A percentile compares a stretch with the other conserved stretches of the same genome.
Evolutionary conservation across 2,797 vertebrate species (phyloP).

Genomic region (Syngnathus rostellatus): DNA sequence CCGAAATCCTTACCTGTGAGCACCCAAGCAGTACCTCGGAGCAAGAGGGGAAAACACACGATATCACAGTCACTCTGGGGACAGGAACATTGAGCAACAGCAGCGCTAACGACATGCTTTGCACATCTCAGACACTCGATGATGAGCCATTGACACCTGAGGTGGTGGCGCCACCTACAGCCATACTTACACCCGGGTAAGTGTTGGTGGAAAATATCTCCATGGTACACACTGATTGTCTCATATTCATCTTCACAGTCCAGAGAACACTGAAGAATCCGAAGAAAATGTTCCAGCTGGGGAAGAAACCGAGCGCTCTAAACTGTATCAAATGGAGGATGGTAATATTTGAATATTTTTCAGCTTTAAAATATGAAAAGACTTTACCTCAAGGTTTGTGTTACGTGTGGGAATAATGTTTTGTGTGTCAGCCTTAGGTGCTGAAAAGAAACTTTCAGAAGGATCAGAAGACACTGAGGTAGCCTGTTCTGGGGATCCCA

Average conservation of each 20-base stretch:
- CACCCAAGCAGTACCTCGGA: conserved; percentile 1
- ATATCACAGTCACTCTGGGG: conserved; percentile 7
- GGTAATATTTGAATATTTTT: conserved; percentile 25
- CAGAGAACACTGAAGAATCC: conserved; percentile 37
- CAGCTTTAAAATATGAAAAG: not conserved
- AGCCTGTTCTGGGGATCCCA: conserved; percentile 45
- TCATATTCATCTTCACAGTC: conserved; percentile 33
- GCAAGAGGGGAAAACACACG: conserved; percentile 14
- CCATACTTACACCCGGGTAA: conserved; percentile 42
- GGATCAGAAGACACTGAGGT: conserved; percentile 26
- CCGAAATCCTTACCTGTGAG: conserved; percentile 31
- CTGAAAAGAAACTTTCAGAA: conserved; percentile 20
- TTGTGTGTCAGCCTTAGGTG: conserved; percentile 25
- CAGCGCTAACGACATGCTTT: conserved; percentile 67
- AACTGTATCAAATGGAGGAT: conserved; percentile 41
- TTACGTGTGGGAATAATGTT: not conserved
- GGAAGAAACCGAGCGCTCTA: conserved; percentile 30
- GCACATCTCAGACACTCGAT: conserved; percentile 72
- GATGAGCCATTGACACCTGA: conserved; percentile 70
- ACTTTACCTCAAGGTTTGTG: not conserved
- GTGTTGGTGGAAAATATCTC: conserved; percentile 3
- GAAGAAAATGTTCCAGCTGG: not conserved
- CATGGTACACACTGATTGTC: not conserved
- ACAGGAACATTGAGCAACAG: conserved; percentile 32
- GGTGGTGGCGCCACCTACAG: conserved; percentile 49